Evolutionary conservation across 2,888 invertebrate species (phyloP), one percentile per base, ranked within the genome.

Genomic region (Phasia obesa): DNA sequence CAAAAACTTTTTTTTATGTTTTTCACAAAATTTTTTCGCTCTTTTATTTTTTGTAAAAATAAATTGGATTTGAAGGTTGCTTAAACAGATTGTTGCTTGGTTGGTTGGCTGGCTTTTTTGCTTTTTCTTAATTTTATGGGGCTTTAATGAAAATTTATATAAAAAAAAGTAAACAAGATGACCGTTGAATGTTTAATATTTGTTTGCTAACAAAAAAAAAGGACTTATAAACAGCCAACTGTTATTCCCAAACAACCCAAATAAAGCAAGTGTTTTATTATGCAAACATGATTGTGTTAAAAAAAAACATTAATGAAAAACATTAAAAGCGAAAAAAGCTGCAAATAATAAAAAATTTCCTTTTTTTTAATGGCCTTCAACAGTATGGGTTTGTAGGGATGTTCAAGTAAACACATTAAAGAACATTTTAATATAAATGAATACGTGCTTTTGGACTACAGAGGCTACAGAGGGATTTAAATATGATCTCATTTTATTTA

Each of bases 251-350:
- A 62, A 35, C 17, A n/a, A n/a, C 31, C 17, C 3, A 49, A 51
- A 38, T 15, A 38, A 27, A 23, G 23, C 49, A 59, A 64, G 11
- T 38, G 21, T 27, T 70, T 77, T 57, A 70, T 77, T 64, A 47
- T 57, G 64, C 71, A 49, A 78, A 64, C 60, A 57, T 64, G 55
- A 70, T 55, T 53, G 44, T 35, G 23, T 23, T 53, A 31, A 64
- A 71, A 76, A 76, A 71, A 76, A 69, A 69, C 27, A 69, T 70
- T 44, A 70, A 64, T 44, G 38, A 25, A 59, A 59, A 25, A 38
- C n/a, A 23, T 19, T 55, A 21, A 23, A 47, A 53, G 23, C 19
- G n/a, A 55, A 25, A 65, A 65, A 44, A 31, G 13, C 51, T n/a
- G 27, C 3, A 76, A 60, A 77, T 70, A 64, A 62, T 55, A 55